These are phyloP conservation scores for Silurus asotus DNA, from an alignment of 2,113 vertebrate genomes.

Conservation along the genomic window DNA sequence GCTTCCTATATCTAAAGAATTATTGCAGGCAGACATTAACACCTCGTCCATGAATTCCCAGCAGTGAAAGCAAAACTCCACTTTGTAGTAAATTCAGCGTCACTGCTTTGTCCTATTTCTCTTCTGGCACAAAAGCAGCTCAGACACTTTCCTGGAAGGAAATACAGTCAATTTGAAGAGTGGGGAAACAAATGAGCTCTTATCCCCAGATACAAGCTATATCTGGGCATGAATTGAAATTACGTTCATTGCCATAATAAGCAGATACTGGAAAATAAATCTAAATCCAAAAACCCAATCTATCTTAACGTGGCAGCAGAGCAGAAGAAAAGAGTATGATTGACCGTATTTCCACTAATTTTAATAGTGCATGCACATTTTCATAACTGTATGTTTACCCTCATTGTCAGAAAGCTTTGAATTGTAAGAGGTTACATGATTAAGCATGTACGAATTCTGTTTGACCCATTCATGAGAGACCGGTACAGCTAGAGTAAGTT, in stretches of 20 bases:
- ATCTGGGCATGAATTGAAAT: constrained; percentile 42
- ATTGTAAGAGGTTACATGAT: neutral
- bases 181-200: neutral
- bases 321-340: neutral
- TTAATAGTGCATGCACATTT: neutral
- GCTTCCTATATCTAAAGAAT: constrained; percentile 5
- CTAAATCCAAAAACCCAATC: neutral
- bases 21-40: neutral
- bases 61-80: neutral
- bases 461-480: constrained; percentile 12
- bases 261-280: neutral
- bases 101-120: constrained; percentile 40
- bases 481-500: neutral
- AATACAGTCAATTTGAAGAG: constrained; percentile 59
- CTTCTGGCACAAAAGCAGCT: constrained; percentile 50
- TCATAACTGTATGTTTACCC: neutral
- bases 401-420: constrained; percentile 22
- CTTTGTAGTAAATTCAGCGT: constrained; percentile 32
- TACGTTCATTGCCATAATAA: constrained; percentile 27
- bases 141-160: constrained; percentile 65
- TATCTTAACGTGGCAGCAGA: neutral
- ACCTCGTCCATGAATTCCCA: neutral
- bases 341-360: neutral
- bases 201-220: neutral
- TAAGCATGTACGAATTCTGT: constrained; percentile 7